Conservation (phyloP, 2,797 vertebrate species). For the Babyrousa celebensis region DNA sequence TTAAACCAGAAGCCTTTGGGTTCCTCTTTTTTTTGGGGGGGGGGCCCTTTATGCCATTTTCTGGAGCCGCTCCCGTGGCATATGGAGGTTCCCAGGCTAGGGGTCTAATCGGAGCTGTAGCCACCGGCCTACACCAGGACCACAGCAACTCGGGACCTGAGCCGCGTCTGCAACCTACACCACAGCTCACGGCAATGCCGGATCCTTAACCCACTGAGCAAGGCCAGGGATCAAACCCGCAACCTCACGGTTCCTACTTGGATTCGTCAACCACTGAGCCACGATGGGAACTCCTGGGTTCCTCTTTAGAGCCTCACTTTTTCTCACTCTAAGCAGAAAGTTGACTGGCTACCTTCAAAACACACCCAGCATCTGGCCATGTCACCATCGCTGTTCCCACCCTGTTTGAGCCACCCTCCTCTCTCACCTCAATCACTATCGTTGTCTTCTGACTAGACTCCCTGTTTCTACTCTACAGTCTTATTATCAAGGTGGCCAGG, state of each 20-base stretch:
- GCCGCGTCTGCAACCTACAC: too few species aligned
- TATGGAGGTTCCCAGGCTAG: too few species aligned
- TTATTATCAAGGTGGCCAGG: neutral
- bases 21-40: neutral
- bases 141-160: too few species aligned
- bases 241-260: too few species aligned
- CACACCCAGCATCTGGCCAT: neutral
- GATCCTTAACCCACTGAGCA: too few species aligned
- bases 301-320: neutral
- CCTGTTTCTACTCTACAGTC: rapidly evolving
- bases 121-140: too few species aligned
- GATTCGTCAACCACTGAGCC: too few species aligned
- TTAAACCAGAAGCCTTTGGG: neutral
- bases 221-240: too few species aligned
- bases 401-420: neutral
- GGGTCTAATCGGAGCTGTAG: too few species aligned
- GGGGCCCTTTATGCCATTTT: too few species aligned
- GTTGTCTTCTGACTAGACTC: neutral
- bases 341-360: neutral
- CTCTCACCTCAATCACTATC: neutral
- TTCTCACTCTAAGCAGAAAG: neutral
- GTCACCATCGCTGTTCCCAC: neutral
- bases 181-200: too few species aligned
- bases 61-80: too few species aligned
- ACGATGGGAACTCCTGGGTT: neutral